Conservation (phyloP, 92 coral and sea anemone genomes). For the Phymanthus crucifer region DNA sequence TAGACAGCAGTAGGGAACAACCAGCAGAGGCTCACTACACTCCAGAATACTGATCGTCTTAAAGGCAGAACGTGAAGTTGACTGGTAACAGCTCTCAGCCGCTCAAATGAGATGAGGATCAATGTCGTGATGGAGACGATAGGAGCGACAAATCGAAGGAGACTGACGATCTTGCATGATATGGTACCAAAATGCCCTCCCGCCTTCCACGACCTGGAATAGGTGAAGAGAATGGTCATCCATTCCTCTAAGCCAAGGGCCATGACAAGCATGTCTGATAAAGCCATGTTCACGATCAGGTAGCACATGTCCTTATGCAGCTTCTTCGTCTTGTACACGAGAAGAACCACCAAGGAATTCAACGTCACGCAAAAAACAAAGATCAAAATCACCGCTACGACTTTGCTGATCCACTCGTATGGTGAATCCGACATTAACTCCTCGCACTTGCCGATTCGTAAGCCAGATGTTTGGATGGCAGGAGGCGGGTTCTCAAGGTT, state of each 20-base stretch:
- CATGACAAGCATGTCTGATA: slow-evolving; percentile 17
- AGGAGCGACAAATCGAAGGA: slow-evolving; percentile 18
- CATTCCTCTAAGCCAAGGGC: slow-evolving; percentile 24
- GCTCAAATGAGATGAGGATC: slow-evolving; percentile 12
- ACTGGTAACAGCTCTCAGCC: slow-evolving; percentile 6
- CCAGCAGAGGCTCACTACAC: slow-evolving; percentile 9
- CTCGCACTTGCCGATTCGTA: background rate
- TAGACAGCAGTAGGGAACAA: slow-evolving; percentile 10
- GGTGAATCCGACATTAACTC: background rate
- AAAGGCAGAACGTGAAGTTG: background rate
- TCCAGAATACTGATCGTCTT: background rate
- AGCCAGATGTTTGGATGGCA: background rate
- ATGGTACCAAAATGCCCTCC: background rate
- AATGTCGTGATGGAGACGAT: slow-evolving; percentile 23
- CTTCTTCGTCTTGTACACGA: slow-evolving; percentile 8
- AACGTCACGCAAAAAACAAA: slow-evolving; percentile 7
- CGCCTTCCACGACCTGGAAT: slow-evolving; percentile 3
- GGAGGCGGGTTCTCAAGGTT: background rate
- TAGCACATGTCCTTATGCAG: slow-evolving; percentile 30
- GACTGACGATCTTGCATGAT: background rate
- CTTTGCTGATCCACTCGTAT: background rate
- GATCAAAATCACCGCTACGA: background rate
- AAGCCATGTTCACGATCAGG: slow-evolving; percentile 22
- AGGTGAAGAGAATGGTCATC: slow-evolving; percentile 19
- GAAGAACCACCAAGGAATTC: slow-evolving; percentile 4